Conservation (phyloP, 2,113 vertebrate species). For the Onychostruthus taczanowskii region DNA sequence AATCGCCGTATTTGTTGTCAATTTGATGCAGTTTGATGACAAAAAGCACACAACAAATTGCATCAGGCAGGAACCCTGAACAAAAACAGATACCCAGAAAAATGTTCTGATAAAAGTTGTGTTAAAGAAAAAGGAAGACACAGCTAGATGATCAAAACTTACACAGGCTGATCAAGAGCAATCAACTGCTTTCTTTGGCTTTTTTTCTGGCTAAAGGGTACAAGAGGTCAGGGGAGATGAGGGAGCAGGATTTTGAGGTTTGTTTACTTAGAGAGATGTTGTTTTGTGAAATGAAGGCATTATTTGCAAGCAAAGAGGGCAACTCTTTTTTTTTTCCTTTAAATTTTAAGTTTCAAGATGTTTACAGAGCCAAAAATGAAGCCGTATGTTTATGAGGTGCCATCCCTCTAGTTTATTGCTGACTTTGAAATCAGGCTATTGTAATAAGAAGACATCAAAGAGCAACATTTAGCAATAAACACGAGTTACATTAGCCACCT, state of each 20-base stretch:
- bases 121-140: background rate
- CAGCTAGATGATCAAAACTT: background rate
- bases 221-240: background rate
- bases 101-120: background rate
- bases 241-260: background rate
- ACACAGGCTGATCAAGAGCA: background rate
- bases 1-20: background rate
- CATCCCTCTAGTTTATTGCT: constrained; percentile 7
- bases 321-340: background rate
- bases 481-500: background rate
- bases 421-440: constrained; percentile 6
- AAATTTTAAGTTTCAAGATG: background rate
- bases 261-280: constrained; percentile 2
- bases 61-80: background rate
- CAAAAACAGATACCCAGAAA: background rate
- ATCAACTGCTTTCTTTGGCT: background rate
- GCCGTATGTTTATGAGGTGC: background rate
- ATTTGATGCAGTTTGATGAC: background rate
- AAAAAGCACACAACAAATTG: background rate
- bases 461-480: constrained; percentile 32
- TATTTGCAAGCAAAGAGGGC: background rate
- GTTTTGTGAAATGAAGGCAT: background rate
- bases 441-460: constrained; percentile 40
- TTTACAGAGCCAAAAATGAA: constrained; percentile 2
- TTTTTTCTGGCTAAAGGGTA: background rate